Evolutionary conservation across 2,113 vertebrate species (phyloP).

Genomic region (Pristiophorus japonicus): DNA sequence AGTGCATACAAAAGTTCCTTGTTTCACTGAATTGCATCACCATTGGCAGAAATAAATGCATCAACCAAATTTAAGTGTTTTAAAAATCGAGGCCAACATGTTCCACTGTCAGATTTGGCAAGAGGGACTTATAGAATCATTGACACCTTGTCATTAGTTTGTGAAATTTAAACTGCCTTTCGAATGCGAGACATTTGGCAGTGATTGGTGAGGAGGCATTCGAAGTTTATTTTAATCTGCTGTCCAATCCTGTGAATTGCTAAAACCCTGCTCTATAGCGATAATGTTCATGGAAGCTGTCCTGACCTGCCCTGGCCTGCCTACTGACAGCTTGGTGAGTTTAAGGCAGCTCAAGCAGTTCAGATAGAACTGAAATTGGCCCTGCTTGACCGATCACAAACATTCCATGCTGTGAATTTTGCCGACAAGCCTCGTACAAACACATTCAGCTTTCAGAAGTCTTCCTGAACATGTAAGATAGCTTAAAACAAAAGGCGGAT

Average conservation of each 20-base stretch:
- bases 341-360: neutral
- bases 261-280: neutral
- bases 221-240: neutral
- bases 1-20: neutral
- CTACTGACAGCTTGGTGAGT: neutral
- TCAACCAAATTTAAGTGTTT: neutral
- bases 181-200: neutral
- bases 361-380: neutral
- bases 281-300: neutral
- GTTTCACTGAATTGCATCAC: neutral
- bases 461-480: constrained; percentile 32
- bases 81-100: neutral
- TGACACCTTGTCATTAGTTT: neutral
- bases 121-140: neutral
- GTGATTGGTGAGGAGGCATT: neutral
- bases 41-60: neutral
- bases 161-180: neutral
- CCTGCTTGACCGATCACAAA: neutral
- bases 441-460: constrained; percentile 32
- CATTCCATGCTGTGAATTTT: constrained; percentile 14
- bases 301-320: neutral
- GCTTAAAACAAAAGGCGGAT: neutral
- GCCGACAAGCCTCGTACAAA: constrained; percentile 15
- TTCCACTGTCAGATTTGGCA: neutral
- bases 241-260: neutral